Percentiles rank a stretch among this genome's conserved stretches.
Evolutionary conservation across 2,888 invertebrate genomes (phyloP).

Genomic region (Halocaridina rubra): DNA sequence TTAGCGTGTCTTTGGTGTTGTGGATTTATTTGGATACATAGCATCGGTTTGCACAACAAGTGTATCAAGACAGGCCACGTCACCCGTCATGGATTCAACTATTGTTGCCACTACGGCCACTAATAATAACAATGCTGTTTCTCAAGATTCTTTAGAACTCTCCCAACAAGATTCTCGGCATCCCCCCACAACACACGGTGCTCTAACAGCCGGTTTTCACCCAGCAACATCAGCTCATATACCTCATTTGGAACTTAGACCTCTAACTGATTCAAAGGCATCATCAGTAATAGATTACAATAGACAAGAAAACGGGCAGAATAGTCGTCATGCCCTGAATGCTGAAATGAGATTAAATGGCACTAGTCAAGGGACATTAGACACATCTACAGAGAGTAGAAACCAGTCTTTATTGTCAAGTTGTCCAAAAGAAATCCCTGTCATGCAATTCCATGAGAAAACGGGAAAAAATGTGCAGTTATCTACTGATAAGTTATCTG

Average conservation of each 20-base stretch:
- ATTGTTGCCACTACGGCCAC: slow-evolving; percentile 33
- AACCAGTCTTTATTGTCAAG: neutral
- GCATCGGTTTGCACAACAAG: slow-evolving; percentile 68
- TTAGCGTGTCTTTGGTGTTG: slow-evolving; percentile 83
- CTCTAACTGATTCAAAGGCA: slow-evolving; percentile 6
- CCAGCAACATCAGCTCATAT: slow-evolving; percentile 40
- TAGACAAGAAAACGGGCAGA: slow-evolving; percentile 27
- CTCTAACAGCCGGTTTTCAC: slow-evolving; percentile 40
- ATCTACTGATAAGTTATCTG: slow-evolving; percentile 75
- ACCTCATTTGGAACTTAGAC: slow-evolving; percentile 24
- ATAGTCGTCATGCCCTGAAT: slow-evolving; percentile 67
- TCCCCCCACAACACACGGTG: slow-evolving; percentile 21
- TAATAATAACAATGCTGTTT: slow-evolving; percentile 52
- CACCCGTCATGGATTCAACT: slow-evolving; percentile 48
- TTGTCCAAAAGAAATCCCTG: slow-evolving; percentile 8
- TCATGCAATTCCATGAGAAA: slow-evolving; percentile 77
- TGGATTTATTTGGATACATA: slow-evolving; percentile 75
- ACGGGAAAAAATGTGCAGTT: slow-evolving; percentile 85
- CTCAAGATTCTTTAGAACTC: slow-evolving; percentile 65
- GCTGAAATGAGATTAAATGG: slow-evolving; percentile 1
- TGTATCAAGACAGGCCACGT: slow-evolving; percentile 52
- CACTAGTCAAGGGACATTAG: neutral
- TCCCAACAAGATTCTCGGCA: slow-evolving; percentile 67
- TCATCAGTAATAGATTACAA: slow-evolving; percentile 16
- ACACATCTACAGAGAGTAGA: slow-evolving; percentile 11